Base-by-base conservation (phyloP, 2,888 invertebrate species). In the Anodontia alba region DNA sequence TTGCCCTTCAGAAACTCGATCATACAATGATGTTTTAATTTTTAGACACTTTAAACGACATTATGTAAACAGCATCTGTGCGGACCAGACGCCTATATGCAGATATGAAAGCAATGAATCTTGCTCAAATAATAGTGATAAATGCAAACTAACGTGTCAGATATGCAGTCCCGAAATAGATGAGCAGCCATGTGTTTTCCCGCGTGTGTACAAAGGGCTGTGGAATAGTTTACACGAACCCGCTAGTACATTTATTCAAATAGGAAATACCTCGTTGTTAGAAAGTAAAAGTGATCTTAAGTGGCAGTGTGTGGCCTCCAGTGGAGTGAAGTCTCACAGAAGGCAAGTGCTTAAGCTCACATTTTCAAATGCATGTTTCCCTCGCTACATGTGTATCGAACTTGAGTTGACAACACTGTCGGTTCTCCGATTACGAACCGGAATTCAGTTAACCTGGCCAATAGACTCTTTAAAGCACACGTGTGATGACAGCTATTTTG, bases 1-100 rank as follows among this genome's bases (percentile, higher is more conserved):
- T 0, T 86, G 86, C 73, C 76, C 81, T 10, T 73, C 78, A 0
- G 80, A 80, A 69, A 36, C 70, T n/a, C 74, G 75, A 57, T 43
- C 42, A 8, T 73, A 71, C 29, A 77, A 78, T 5, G 66, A 79
- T 66, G 75, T 80, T 72, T 46, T 83, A 38, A 81, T 83, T 31
- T 57, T 86, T 12, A 68, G 68, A 62, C 81, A 86, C 76, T 83
- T 86, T 71, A 81, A 81, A 76, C 81, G 77, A 12, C 86, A 86
- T 76, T 81, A 81, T 70, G 86, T 86, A 7, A 76, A 81, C 42
- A 76, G 80, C 67, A 83, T 86, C 15, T 86, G 86, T 71, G 86
- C 79, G 36, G 86, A 86, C 66, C 79, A 86, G 72, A 73, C 80
- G 26, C 74, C 83, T 33, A 68, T 81, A 49, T 86, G 86, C 79